Percentiles rank a stretch among this genome's conserved stretches.
Conservation (phyloP, 2,797 vertebrate species). For the Euthynnus affinis region DNA sequence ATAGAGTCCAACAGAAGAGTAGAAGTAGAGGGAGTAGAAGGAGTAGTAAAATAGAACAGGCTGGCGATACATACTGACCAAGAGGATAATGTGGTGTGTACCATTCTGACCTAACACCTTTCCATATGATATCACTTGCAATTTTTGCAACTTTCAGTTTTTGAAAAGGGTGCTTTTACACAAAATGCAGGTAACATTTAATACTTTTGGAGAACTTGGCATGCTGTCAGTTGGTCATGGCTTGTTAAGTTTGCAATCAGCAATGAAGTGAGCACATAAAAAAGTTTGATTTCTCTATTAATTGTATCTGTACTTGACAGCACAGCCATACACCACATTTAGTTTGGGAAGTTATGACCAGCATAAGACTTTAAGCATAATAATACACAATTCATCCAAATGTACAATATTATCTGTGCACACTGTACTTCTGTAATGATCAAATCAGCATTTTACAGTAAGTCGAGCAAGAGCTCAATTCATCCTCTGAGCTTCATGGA, state of each 20-base stretch:
- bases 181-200: not conserved
- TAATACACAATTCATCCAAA: not conserved
- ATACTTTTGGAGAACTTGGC: not conserved
- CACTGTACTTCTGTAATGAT: constrained; percentile 43
- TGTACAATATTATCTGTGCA: not conserved
- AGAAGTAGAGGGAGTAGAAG: too few relatives aligned
- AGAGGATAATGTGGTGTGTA: not conserved
- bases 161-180: not conserved
- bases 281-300: too few relatives aligned
- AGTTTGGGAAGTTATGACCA: not conserved
- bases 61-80: not conserved
- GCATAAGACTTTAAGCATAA: constrained; percentile 6
- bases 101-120: not conserved
- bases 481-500: constrained; percentile 55
- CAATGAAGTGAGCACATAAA: not conserved
- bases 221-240: accelerated
- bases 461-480: constrained; percentile 48
- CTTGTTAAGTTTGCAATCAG: not conserved
- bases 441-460: constrained; percentile 54
- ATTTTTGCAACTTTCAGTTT: too few relatives aligned
- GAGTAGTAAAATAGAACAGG: too few relatives aligned
- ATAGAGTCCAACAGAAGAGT: too few relatives aligned
- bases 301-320: too few relatives aligned
- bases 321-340: constrained; percentile 12
- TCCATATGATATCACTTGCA: not conserved